Base-by-base conservation (phyloP, 2,113 vertebrate genomes). In the Lathamus discolor region DNA sequence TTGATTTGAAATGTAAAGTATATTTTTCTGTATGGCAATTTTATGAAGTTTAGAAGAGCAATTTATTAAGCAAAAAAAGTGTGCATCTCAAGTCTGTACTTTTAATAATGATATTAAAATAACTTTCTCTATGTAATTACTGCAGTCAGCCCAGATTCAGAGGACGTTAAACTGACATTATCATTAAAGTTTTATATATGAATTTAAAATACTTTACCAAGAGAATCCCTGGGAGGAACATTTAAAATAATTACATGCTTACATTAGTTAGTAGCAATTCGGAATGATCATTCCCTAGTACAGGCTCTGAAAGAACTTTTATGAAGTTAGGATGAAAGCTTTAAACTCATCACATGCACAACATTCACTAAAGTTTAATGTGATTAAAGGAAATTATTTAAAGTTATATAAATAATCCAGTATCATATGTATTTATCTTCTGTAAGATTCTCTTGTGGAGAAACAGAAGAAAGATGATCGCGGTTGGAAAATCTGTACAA, bases 181-280 rank as follows among this genome's bases (percentile, higher is more conserved):
- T 64, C 85, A 92, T 97, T 94, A 96, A 93, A 94, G 94, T 97
- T 97, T 97, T 89, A 97, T 95, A 86, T 77, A 81, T 96, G 91
- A 96, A 93, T 97, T 97, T 97, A 95, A 97, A 96, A 93, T 94
- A 92, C 69, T 96, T 95, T 96, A 96, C 86, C 81, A 93, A 95
- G 79, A 89, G 66, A 96, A 93, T 92, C 93, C 96, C 88, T 96
- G 75, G 55, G 91, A 97, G 90, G 73, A 95, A 92, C 88, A 94
- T 94, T 95, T 96, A 96, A 95, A 96, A 94, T 97, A 96, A 96
- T 96, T 96, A 68, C 81, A 93, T 86, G 48, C 72, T 88, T 93
- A 83, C 83, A 95, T 95, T 95, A 94, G 83, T 92, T 96, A 92
- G 86, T 72, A 81, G 83, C 64, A 88, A 82, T 93, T 93, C 89